A percentile compares a stretch with the other conserved stretches of the same genome.
Evolutionary conservation across 2,113 vertebrate species (phyloP).

Genomic region (Oceanites oceanicus): DNA sequence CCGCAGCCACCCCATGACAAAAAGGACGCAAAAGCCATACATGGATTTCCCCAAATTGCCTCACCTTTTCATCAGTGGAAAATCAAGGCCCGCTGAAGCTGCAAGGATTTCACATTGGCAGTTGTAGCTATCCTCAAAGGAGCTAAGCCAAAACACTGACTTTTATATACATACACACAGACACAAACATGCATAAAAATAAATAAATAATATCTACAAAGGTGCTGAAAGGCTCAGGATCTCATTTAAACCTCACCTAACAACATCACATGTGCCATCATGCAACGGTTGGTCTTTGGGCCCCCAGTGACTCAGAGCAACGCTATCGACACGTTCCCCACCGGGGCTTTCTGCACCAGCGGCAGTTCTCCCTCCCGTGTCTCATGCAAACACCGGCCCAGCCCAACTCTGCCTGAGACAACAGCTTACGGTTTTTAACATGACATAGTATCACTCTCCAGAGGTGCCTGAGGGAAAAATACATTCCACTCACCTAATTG

Average conservation of each 20-base stretch:
- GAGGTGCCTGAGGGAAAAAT: not conserved
- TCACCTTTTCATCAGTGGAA: not conserved
- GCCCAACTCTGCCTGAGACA: not conserved
- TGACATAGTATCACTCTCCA: slow-evolving; percentile 26
- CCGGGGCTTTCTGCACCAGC: not conserved
- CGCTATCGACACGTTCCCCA: not conserved
- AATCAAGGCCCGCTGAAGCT: not conserved
- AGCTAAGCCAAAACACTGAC: not conserved
- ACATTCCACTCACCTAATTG: slow-evolving; percentile 36
- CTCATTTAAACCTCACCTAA: not conserved
- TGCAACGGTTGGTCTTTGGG: not conserved
- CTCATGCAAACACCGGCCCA: not conserved
- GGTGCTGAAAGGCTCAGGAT: not conserved
- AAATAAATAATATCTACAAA: not conserved
- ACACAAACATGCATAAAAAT: not conserved
- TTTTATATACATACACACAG: fast-evolving
- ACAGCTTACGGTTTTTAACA: not conserved
- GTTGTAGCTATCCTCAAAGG: not conserved
- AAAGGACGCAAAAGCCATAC: fast-evolving
- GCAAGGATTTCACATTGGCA: not conserved
- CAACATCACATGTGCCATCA: not conserved
- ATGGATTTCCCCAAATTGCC: not conserved
- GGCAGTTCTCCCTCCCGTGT: not conserved
- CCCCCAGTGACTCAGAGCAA: not conserved
- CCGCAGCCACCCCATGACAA: fast-evolving